A percentile compares a stretch with the other conserved stretches of the same genome.
Evolutionary conservation across 2,797 vertebrate genomes (phyloP).

Genomic region (Xiphophorus birchmanni): DNA sequence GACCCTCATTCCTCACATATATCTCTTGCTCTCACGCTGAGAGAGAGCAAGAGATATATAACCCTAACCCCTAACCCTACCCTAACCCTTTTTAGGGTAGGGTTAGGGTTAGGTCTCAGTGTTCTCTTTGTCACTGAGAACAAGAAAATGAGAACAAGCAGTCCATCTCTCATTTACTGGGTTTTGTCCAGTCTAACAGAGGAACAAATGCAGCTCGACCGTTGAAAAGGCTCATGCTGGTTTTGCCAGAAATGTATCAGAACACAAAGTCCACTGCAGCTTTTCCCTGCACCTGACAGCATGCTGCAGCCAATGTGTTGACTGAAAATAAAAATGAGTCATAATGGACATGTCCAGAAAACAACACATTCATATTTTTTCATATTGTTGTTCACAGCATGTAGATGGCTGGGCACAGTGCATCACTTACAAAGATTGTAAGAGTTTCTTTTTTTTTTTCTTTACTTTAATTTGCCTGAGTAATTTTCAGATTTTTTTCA

Average conservation of each 20-base stretch:
- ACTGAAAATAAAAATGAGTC: neutral
- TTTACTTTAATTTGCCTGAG: neutral
- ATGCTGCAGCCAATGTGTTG: neutral
- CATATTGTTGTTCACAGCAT: neutral
- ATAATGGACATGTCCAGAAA: neutral
- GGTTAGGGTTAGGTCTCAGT: no score
- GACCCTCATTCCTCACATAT: neutral
- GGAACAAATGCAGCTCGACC: neutral
- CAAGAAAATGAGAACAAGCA: neutral
- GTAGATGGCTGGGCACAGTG: neutral
- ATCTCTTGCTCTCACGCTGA: neutral
- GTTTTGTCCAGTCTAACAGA: neutral
- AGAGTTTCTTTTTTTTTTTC: neutral
- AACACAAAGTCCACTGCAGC: neutral
- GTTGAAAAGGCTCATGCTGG: neutral
- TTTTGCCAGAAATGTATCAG: neutral
- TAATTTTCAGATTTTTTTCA: neutral
- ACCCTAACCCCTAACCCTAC: no score
- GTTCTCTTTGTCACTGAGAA: neutral
- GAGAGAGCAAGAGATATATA: no score
- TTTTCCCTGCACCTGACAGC: neutral
- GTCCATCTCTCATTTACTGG: neutral
- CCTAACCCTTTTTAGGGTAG: no score
- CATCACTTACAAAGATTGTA: neutral
- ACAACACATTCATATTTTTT: neutral